Evolutionary conservation across 1,140 invertebrate genomes (phyloP), one percentile per base, ranked within the genome.

Genomic region (Apis florea): DNA sequence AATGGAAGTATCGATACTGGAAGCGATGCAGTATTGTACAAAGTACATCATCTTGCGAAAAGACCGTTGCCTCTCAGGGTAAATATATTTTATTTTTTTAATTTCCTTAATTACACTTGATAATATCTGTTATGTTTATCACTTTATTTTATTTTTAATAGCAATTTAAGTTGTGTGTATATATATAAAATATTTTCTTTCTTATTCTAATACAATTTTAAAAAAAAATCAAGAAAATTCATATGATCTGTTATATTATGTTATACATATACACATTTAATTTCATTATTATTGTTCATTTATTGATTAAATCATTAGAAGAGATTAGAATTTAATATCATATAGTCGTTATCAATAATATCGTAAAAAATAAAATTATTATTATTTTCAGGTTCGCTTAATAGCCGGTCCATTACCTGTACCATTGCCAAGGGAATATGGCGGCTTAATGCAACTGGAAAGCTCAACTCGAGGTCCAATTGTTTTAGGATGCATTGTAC

Each of bases 381-480:
- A 53, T 54, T 31, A 6, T 53, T 74, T 64, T 69, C 81, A 93
- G 90, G 93, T 94, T 73, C 90, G 92, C 85, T 86, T 94, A 74
- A 92, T 93, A 91, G 93, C 93, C 26, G 93, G 93, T 82, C 93
- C 93, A 73, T 79, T 94, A 74, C 93, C 93, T 64, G 90, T 94
- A 54, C 92, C 93, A 70, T 86, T 94, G 85, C 93, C 93, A 21
- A 89, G 92, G 51, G 93, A 94, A 84, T 93, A 93, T 70, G 92
- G 92, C 31, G 93, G 93, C 74, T 84, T 94, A n/a, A 94, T 94
- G 93, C 93, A 94, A 83, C 64, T 94, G 69, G 93, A 93, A 83
- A 91, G 91, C 17, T 93, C 92, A 47, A 93, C 92, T 49, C 91
- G 92, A 31, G 93, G 93, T 40, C 91, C 93, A 31, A 94, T 93